These are phyloP conservation scores for Hozukius guyotensis DNA, from an alignment of 2,797 vertebrate species.

Conservation along the genomic window DNA sequence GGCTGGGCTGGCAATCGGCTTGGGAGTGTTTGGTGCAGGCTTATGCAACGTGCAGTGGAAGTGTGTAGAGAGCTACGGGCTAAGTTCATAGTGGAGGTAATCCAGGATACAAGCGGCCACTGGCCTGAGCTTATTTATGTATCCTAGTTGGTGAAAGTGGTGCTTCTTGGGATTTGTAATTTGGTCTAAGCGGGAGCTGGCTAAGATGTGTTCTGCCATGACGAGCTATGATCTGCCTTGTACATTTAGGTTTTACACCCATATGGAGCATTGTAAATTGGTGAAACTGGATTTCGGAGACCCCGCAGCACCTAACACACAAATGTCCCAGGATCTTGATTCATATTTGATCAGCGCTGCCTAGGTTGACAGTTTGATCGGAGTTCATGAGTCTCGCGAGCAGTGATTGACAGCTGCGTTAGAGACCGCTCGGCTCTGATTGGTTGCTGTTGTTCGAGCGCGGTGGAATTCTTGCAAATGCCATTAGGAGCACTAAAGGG, in stretches of 20 bases:
- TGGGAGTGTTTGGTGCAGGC: slow-evolving; percentile 55
- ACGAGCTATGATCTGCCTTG: slow-evolving; percentile 5
- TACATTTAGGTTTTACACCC: slow-evolving; percentile 30
- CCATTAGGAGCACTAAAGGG: too few relatives aligned
- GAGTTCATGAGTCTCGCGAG: not conserved
- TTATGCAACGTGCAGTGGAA: slow-evolving; percentile 55
- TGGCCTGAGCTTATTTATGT: slow-evolving; percentile 50
- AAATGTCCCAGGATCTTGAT: not conserved
- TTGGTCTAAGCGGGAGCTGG: slow-evolving; percentile 29
- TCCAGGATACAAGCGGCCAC: slow-evolving; percentile 52
- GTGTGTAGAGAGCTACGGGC: slow-evolving; percentile 40
- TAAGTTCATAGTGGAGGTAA: slow-evolving; percentile 58
- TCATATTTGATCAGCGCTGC: not conserved
- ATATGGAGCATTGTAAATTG: not conserved
- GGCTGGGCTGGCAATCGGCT: slow-evolving; percentile 56
- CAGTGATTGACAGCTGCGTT: too few relatives aligned
- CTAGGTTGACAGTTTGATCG: not conserved
- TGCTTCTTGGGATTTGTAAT: slow-evolving; percentile 44
- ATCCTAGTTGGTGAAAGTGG: slow-evolving; percentile 53
- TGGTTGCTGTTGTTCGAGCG: too few relatives aligned
- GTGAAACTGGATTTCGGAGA: not conserved
- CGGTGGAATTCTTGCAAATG: too few relatives aligned
- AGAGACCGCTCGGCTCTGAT: too few relatives aligned
- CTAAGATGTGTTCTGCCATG: slow-evolving; percentile 9
- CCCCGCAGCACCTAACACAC: not conserved